Evolutionary conservation across 2,888 invertebrate species (phyloP), one percentile per base, ranked within the genome.

Genomic region (Drosophila cracens): DNA sequence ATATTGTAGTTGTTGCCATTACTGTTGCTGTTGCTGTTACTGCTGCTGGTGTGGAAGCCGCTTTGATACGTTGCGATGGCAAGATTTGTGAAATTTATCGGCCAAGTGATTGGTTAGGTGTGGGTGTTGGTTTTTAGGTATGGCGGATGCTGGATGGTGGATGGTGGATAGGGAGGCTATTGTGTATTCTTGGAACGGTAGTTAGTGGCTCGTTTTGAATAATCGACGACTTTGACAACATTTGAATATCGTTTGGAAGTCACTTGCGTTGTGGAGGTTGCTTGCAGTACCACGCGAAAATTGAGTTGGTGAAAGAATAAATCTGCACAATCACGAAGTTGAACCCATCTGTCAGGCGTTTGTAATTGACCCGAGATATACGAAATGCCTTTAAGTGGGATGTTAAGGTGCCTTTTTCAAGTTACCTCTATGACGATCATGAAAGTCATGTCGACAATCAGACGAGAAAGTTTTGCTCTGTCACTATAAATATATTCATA

Each of bases 51-150:
- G 52, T 36, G 46, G 40, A 57, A 70, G 57, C 61, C 61, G 67
- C 72, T 76, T 79, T 74, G 76, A 70, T 82, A 81, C 86, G 79
- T 83, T 79, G 83, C 83, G 87, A 91, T 80, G 80, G 82, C 79
- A 86, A 86, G 88, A 90, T 90, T 91, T 91, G 90, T 79, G 89
- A 91, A 90, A 90, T 88, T 90, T 90, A 90, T 92, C 87, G 87
- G 78, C 83, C 84, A 79, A 87, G 87, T 84, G 82, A 79, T 75
- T 90, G 86, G 86, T 79, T 87, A 87, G 76, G 78, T 84, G 81
- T 82, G 69, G 71, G 75, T 67, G 74, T 63, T 56, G 49, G 43
- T 43, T 40, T 56, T 34, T 76, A 27, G 61, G 59, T 40, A 56
- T 58, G 70, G 48, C 31, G 40, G n/a, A 40, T 46, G 21, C 21